phyloP scores from a whole-genome alignment of 2,888 invertebrate species.

The Microchrysa polita region DNA sequence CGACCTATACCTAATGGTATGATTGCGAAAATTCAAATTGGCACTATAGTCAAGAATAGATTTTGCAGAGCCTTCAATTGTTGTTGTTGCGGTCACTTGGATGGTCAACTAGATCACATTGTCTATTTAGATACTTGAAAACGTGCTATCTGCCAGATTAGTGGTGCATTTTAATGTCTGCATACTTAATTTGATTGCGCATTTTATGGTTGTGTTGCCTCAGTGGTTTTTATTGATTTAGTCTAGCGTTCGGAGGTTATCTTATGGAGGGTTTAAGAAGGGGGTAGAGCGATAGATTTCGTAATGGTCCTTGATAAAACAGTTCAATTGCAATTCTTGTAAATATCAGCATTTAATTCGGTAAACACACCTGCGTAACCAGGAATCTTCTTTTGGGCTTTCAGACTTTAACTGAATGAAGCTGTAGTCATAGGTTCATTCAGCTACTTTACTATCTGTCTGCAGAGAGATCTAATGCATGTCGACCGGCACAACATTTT shows the following conservation, averaged over 20 bases:
- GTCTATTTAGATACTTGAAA: conserved; percentile 30
- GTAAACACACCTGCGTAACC: too few relatives aligned
- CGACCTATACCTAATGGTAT: too few relatives aligned
- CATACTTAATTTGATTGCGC: conserved; percentile 41
- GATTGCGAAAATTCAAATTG: conserved; percentile 13
- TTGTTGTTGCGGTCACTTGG: too few relatives aligned
- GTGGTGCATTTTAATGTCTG: conserved; percentile 40
- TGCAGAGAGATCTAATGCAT: conserved; percentile 5
- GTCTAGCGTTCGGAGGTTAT: conserved; percentile 8
- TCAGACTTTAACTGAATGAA: conserved; percentile 1
- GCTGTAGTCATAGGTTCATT: conserved; percentile 34
- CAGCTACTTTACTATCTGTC: too few relatives aligned
- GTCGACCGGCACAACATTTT: not conserved
- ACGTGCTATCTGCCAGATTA: conserved; percentile 44
- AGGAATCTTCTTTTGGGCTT: too few relatives aligned
- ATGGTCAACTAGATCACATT: not conserved
- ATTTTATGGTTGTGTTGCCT: conserved; percentile 21
- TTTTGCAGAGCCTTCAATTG: too few relatives aligned
- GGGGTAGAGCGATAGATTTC: conserved; percentile 2
- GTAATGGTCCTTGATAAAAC: too few relatives aligned
- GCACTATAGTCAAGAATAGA: too few relatives aligned
- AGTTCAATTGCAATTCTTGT: not conserved
- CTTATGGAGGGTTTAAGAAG: not conserved
- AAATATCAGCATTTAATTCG: too few relatives aligned
- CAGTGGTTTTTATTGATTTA: conserved; percentile 11